phyloP scores from a whole-genome alignment of 2,797 vertebrate species.

The Valencia hispanica region DNA sequence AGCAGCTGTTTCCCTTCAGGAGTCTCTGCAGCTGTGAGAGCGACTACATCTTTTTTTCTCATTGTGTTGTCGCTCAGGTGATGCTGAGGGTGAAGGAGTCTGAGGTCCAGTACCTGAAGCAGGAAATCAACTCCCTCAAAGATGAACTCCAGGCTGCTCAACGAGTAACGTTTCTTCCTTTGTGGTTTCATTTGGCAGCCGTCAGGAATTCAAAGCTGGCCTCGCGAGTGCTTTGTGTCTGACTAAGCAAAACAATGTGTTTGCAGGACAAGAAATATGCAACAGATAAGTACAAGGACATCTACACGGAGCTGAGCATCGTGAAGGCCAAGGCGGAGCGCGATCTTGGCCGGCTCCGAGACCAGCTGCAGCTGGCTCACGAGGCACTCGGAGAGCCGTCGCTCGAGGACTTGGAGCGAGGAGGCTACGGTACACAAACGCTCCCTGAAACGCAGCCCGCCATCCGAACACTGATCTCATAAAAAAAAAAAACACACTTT shows the following conservation, averaged over 20 bases:
- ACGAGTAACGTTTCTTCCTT: constrained; percentile 58
- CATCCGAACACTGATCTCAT: background rate
- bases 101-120: constrained; percentile 81
- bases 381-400: constrained; percentile 83
- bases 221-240: constrained; percentile 13
- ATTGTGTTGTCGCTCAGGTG: constrained; percentile 64
- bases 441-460: background rate
- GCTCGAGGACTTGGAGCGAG: constrained; percentile 78
- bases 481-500: no score
- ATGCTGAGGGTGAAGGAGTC: constrained; percentile 82
- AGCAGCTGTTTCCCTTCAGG: constrained; percentile 10
- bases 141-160: constrained; percentile 81
- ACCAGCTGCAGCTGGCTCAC: constrained; percentile 85
- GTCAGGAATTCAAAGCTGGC: background rate
- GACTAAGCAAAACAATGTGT: constrained; percentile 32
- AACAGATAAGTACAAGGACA: constrained; percentile 89
- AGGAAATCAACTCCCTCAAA: constrained; percentile 81
- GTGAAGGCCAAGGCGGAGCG: constrained; percentile 86
- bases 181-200: background rate
- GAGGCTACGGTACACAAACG: constrained; percentile 78
- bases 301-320: constrained; percentile 88
- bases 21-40: background rate
- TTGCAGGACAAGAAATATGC: constrained; percentile 86
- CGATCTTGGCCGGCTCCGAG: constrained; percentile 81
- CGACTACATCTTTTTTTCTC: background rate